Evolutionary conservation across 2,113 vertebrate genomes (phyloP).

Genomic region (Sciurus niger): DNA sequence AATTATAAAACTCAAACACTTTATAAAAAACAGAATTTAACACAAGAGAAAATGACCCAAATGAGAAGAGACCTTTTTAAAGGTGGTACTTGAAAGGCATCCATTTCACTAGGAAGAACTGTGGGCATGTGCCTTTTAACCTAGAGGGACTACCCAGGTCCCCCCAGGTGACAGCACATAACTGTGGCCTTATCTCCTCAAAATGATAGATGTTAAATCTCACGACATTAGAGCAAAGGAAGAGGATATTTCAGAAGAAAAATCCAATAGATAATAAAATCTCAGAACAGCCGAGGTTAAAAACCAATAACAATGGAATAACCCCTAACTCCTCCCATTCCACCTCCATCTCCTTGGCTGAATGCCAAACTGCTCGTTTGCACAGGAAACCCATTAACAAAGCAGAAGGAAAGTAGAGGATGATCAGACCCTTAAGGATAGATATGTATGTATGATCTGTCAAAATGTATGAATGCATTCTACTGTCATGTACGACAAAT

Average conservation of each 20-base stretch:
- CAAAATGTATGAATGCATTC: too few relatives aligned
- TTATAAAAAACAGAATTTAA: neutral
- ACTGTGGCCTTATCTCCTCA: neutral
- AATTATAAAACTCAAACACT: conserved; percentile 32
- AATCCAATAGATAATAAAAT: neutral
- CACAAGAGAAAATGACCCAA: neutral
- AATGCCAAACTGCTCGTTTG: neutral
- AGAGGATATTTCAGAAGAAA: neutral
- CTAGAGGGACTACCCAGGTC: neutral
- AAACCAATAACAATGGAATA: neutral
- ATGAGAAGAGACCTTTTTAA: neutral
- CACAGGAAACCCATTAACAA: neutral
- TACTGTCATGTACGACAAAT: too few relatives aligned
- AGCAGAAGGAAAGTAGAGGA: neutral
- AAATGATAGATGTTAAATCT: neutral
- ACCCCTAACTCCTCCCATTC: fast-evolving
- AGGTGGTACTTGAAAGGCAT: neutral
- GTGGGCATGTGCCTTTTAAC: neutral
- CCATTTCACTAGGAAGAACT: neutral
- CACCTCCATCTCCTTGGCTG: neutral
- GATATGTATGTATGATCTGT: neutral
- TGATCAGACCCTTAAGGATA: neutral
- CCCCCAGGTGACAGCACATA: neutral
- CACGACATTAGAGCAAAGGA: neutral
- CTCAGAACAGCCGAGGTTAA: neutral